These are phyloP conservation scores for Azorinus chamasolen DNA, from an alignment of 2,888 invertebrate species.

Conservation along the genomic window DNA sequence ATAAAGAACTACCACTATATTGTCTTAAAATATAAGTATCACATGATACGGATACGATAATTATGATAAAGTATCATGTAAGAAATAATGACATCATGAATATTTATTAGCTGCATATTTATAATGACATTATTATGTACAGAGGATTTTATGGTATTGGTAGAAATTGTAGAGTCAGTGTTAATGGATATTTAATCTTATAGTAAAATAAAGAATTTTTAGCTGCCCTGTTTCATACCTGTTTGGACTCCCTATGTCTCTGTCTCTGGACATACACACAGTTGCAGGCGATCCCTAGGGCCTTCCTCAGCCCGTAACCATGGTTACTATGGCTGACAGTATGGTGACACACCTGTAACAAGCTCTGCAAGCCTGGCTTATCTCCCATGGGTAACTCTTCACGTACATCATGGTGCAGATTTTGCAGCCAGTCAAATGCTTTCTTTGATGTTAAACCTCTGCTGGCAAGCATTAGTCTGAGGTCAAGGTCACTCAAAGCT, in stretches of 20 bases:
- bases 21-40: too few species aligned
- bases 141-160: too few species aligned
- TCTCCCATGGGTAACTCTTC: constrained; percentile 84
- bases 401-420: constrained; percentile 68
- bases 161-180: too few species aligned
- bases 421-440: constrained; percentile 75
- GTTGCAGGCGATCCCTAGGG: constrained; percentile 86
- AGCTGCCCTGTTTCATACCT: too few species aligned
- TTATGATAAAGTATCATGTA: too few species aligned
- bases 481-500: constrained; percentile 74
- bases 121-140: too few species aligned
- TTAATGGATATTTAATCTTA: too few species aligned
- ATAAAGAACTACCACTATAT: too few species aligned
- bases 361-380: constrained; percentile 89
- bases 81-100: too few species aligned
- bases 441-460: constrained; percentile 70
- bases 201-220: too few species aligned
- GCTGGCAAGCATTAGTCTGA: constrained; percentile 71
- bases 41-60: too few species aligned
- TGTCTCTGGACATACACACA: constrained; percentile 90
- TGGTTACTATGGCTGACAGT: constrained; percentile 89
- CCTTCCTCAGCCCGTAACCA: constrained; percentile 88
- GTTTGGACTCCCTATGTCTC: constrained; percentile 80
- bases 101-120: too few species aligned
- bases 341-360: constrained; percentile 87